Evolutionary conservation across 2,888 invertebrate species (phyloP), one percentile per base, ranked within the genome.

Genomic region (Drosophila formosana): DNA sequence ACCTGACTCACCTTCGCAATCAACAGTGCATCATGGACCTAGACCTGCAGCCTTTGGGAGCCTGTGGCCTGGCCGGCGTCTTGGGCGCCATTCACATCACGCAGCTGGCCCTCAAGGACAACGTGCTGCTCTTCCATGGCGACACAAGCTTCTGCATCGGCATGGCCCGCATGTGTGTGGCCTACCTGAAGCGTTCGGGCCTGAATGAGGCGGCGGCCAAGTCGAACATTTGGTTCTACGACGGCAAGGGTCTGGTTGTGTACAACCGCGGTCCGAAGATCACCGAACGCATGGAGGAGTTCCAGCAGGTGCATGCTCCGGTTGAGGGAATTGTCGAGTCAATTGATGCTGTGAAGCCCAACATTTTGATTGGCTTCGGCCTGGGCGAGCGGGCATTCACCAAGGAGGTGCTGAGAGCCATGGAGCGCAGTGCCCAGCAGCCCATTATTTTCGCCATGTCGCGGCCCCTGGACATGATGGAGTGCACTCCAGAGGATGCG

Each of bases 381-480:
- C 6, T 46, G 0, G 32, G 50, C n/a, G 43, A 57, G 0, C 26
- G 61, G 0, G 57, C 26, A 4, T 86, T 86, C 7, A 78, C 65
- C 18, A 75, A 70, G 3, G 80, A 69, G 0, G 75, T 85, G 2
- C 57, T 85, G 9, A 46, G 53, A 0, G 89, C 85, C 43, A 88
- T 85, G 86, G 88, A 85, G 26, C 49, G 50, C n/a, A 55, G 56
- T 32, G 41, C 73, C 1, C 5, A 55, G 11, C 50, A 60, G 0
- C 89, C 85, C 6, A 78, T 85, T 4, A 82, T 85, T 11, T 82
- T 52, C 3, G 65, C 72, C 25, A 50, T 78, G 60, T 75, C 89
- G 0, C 47, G 37, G 0, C 87, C 88, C 0, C 0, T 3, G 0
- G 6, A 18, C 0, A 4, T 25, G 3, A 47, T 66, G 0, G 85